Evolutionary conservation across 2,797 vertebrate species (phyloP), one percentile per base, ranked within the genome.

Genomic region (Anguilla anguilla): DNA sequence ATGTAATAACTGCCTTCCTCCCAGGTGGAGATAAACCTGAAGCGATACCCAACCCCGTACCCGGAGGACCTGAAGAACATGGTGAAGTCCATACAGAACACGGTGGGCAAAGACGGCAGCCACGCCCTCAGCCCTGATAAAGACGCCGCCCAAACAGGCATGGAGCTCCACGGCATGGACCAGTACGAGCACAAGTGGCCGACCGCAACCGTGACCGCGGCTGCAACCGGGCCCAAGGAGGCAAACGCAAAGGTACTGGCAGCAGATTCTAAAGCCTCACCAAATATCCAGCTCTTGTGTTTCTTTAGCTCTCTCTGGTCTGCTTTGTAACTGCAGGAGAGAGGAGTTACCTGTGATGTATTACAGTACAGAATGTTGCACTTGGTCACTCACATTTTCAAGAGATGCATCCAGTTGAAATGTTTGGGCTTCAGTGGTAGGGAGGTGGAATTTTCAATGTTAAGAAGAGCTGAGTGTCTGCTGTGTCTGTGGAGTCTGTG

Each of bases 21-120:
- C 19, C 93, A 99, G 98, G 98, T 99, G 94, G 98, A 99, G 95
- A 99, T 99, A 87, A 99, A 99, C 93, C 96, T 99, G 84, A 99
- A 99, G 92, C 97, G 99, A 87, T 99, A 99, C 92, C 99, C 99
- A 90, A 99, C 98, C 4, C 99, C 99, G 2, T 99, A 99, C 93
- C 99, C 99, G 3, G 99, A 99, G 95, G 98, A 99, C 93, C 94
- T 99, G 87, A 99, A 99, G 95, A 99, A 99, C 94, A 99, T 99
- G 98, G 99, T 99, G 88, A 99, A 99, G 94, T 99, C 98, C 25
- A 98, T 99, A 93, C 99, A 99, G 94, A 99, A 97, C 95, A 95
- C 99, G 92, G 98, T 99, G 94, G 97, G 98, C 91, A 99, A 99
- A 94, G 96, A n/a, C 25, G 10, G 94, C 84, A 96, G 97, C 91